Conservation (phyloP, 2,888 invertebrate species). For the Geophilus truncorum region DNA sequence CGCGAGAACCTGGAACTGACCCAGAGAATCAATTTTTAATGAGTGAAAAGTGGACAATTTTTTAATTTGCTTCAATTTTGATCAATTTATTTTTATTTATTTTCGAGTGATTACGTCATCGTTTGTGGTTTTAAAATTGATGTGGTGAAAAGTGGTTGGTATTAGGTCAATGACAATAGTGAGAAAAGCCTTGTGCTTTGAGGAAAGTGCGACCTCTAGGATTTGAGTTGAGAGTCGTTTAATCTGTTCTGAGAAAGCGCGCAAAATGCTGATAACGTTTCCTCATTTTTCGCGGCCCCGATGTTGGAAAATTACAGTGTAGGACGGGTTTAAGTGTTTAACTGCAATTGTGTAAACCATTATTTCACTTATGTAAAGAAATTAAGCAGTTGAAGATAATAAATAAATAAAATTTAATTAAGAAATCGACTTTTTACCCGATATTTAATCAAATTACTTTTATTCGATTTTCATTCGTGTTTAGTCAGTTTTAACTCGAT, state of each 20-base stretch:
- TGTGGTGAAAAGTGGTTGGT: neutral
- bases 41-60: neutral
- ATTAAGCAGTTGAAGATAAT: no score
- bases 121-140: neutral
- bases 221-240: neutral
- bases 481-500: no score
- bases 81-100: neutral
- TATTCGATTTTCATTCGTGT: no score
- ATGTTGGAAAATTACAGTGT: no score
- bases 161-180: conserved; percentile 6
- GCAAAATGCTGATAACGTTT: neutral
- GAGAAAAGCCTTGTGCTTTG: neutral
- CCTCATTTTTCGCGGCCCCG: neutral
- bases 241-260: neutral
- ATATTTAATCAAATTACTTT: no score
- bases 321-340: no score
- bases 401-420: no score
- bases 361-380: neutral
- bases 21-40: no score
- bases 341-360: neutral
- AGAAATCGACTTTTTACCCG: no score
- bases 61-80: neutral
- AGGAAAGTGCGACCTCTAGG: neutral
- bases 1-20: no score
- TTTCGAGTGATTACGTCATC: neutral